Percentiles rank a stretch among this genome's conserved stretches.
Conservation (phyloP, 2,797 vertebrate species). For the Tolypeutes matacus region DNA sequence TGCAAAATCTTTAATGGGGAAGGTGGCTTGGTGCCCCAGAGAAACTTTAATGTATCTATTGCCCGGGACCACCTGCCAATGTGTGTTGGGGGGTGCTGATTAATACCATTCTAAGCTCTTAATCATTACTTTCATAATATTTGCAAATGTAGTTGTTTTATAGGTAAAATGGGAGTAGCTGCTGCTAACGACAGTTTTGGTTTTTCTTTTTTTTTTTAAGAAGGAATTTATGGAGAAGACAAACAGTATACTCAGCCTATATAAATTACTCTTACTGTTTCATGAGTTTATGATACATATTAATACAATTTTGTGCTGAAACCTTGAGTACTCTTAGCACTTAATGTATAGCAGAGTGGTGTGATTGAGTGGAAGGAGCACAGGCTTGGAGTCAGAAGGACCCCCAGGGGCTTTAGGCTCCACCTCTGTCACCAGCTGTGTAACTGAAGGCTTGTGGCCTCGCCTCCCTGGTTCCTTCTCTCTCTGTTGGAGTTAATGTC, state of each 20-base stretch:
- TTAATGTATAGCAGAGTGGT: neutral
- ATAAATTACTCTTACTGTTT: neutral
- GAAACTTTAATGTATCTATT: neutral
- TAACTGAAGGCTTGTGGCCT: neutral
- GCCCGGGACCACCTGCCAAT: neutral
- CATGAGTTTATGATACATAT: neutral
- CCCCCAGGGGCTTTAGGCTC: neutral
- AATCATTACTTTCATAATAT: neutral
- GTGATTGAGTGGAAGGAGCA: neutral
- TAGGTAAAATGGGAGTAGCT: neutral
- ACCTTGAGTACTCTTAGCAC: neutral
- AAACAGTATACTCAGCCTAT: neutral
- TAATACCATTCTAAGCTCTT: neutral
- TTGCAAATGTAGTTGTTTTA: slow-evolving; percentile 9
- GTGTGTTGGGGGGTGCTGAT: neutral
- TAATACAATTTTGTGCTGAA: neutral
- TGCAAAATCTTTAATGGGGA: neutral
- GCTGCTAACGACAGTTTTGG: neutral
- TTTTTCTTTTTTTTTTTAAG: neutral
- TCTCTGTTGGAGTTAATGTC: neutral
- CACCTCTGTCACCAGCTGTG: neutral
- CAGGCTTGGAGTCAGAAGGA: neutral
- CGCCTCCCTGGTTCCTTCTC: neutral
- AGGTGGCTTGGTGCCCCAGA: neutral
- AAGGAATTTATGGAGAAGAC: neutral